Conservation (phyloP, 37 sponge, comb jelly and placozoan species). For the Haliclona indistincta region DNA sequence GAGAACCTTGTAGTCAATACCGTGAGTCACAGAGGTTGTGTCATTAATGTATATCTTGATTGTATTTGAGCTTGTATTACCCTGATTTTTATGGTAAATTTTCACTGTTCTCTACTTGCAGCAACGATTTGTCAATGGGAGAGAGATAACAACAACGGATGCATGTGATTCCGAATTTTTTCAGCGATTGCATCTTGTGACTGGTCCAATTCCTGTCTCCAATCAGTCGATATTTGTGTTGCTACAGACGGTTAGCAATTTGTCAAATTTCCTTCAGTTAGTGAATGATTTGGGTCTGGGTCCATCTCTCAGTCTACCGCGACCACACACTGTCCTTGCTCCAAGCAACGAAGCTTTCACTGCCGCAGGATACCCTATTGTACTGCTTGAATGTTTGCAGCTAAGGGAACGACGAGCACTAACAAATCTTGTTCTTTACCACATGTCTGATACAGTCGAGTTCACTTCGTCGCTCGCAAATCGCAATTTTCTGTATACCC, state of each 20-base stretch:
- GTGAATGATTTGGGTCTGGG: too few species aligned
- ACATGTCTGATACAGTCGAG: slow-evolving; percentile 28
- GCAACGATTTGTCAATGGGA: slow-evolving; percentile 45
- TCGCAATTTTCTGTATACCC: slow-evolving; percentile 8
- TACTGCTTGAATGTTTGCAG: background rate
- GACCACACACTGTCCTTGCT: slow-evolving; percentile 56
- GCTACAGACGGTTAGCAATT: too few species aligned
- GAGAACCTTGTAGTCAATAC: too few species aligned
- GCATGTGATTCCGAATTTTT: too few species aligned
- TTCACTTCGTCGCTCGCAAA: slow-evolving; percentile 27
- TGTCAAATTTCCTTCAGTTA: too few species aligned
- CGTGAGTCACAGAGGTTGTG: too few species aligned
- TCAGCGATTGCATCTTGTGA: too few species aligned
- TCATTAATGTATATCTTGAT: too few species aligned
- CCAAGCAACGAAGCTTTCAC: slow-evolving; percentile 38
- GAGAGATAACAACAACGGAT: slow-evolving; percentile 16
- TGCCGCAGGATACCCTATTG: background rate
- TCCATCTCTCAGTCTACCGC: too few species aligned
- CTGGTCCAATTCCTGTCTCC: too few species aligned
- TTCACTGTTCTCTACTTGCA: slow-evolving; percentile 6
- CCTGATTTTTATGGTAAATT: background rate
- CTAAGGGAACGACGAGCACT: slow-evolving; percentile 26
- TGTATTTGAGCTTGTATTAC: background rate
- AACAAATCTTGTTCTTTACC: slow-evolving; percentile 34
- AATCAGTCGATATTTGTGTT: too few species aligned